These are phyloP conservation scores for Anguilla japonica DNA, from an alignment of 2,113 vertebrate genomes.

Conservation along the genomic window DNA sequence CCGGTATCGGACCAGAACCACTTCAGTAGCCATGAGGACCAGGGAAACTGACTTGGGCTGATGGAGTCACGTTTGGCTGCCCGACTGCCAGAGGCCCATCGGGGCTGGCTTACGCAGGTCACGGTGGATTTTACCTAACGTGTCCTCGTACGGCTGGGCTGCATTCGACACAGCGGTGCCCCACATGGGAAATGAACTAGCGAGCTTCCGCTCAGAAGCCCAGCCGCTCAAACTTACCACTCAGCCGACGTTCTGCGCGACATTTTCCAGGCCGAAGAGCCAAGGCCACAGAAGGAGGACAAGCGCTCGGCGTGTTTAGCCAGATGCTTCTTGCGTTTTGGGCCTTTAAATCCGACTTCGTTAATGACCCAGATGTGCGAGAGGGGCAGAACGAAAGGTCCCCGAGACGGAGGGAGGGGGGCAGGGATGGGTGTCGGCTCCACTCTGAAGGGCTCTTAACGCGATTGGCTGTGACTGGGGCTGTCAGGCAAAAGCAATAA, in stretches of 20 bases:
- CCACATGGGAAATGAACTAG: not conserved
- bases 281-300: not conserved
- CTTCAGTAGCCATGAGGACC: too few species aligned
- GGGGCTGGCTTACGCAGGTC: too few species aligned
- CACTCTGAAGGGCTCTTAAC: not conserved
- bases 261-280: not conserved
- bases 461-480: slow-evolving; percentile 20
- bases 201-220: not conserved
- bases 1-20: too few species aligned
- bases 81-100: too few species aligned
- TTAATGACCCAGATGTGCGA: slow-evolving; percentile 20
- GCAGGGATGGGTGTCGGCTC: not conserved
- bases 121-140: too few species aligned
- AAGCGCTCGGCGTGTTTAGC: not conserved
- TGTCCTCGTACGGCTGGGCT: too few species aligned
- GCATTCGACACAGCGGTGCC: not conserved
- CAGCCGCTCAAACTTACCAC: not conserved
- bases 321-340: too few species aligned
- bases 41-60: too few species aligned
- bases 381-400: not conserved
- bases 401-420: too few species aligned
- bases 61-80: too few species aligned
- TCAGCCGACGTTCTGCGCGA: not conserved
- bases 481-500: slow-evolving; percentile 19
- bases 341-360: slow-evolving; percentile 1